Evolutionary conservation across 2,888 invertebrate genomes (phyloP).

Genomic region (Lypha dubia): DNA sequence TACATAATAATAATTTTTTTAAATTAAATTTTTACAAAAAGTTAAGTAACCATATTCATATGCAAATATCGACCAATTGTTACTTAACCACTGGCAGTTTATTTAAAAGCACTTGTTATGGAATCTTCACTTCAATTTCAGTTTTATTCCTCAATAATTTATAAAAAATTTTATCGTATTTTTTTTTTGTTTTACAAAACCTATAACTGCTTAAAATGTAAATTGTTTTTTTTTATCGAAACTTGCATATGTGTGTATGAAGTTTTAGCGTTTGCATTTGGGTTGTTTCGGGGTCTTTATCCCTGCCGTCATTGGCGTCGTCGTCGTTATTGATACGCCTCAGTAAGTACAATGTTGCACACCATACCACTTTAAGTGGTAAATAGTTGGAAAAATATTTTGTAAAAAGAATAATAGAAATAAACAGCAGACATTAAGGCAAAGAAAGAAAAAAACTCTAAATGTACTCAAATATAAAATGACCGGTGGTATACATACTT

Average conservation of each 20-base stretch:
- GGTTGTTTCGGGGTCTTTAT: constrained; percentile 34
- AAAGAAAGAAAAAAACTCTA: constrained; percentile 4
- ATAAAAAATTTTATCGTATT: constrained; percentile 19
- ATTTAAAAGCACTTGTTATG: constrained; percentile 43
- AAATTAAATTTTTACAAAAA: background rate
- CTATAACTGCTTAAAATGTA: constrained; percentile 64
- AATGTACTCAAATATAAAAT: constrained; percentile 28
- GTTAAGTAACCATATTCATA: constrained; percentile 43
- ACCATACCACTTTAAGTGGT: constrained; percentile 68
- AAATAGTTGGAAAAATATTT: constrained; percentile 59
- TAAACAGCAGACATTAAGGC: constrained; percentile 25
- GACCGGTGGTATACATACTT: constrained; percentile 45
- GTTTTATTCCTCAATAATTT: constrained; percentile 51
- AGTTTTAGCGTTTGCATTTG: constrained; percentile 41
- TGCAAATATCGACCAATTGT: constrained; percentile 12
- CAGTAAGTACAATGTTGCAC: constrained; percentile 70
- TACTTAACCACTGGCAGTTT: constrained; percentile 29
- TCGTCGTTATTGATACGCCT: constrained; percentile 56
- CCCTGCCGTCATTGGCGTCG: constrained; percentile 30
- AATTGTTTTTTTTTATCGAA: constrained; percentile 42
- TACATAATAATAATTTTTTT: background rate
- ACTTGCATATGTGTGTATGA: background rate
- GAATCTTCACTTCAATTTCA: constrained; percentile 40
- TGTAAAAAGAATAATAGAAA: constrained; percentile 50
- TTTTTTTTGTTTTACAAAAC: constrained; percentile 15